Base-by-base conservation (phyloP, 2,113 vertebrate species). In the Sciurus niger region DNA sequence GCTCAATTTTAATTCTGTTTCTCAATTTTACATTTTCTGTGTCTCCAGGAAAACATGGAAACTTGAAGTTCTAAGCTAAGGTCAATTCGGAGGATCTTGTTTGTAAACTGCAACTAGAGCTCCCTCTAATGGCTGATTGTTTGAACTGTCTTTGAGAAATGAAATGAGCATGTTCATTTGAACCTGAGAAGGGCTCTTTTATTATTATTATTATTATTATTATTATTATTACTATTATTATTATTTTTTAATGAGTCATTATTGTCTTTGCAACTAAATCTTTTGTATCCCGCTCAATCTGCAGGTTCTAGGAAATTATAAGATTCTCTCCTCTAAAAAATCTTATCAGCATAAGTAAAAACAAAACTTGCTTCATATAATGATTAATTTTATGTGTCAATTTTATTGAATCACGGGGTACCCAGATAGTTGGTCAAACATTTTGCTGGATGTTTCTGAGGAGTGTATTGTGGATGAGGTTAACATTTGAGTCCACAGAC, bases 61-160 rank as follows among this genome's bases (percentile, higher is more conserved):
- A 74, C 74, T 65, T 68, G 67, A 32, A 55, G 43, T 55, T 86
- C 68, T 34, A 17, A 28, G 16, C 46, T 78, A 30, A 55, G n/a
- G 13, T 73, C 86, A 67, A 55, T 51, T 87, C 22, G 51, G 22
- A 74, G 16, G 6, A n/a, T 32, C 25, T 58, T 85, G 48, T 43
- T 92, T 84, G 72, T 80, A 78, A 43, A 3, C 80, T 94, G 73
- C 78, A 46, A 48, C 89, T 28, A 93, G 93, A 90, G 93, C 97
- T 40, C 96, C 93, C 96, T 94, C 97, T 97, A 51, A 55, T 91
- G 97, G 97, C 68, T 91, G 1, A 14, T 51, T 43, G n/a, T 43
- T 28, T 68, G 34, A 79, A 34, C 55, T 58, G 73, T 83, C 58
- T 88, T 78, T 53, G 53, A 55, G 17, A 91, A 89, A 90, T 18